Percentiles rank a stretch among this genome's conserved stretches.
Evolutionary conservation across 2,797 vertebrate species (phyloP).

Genomic region (Toxotes lorentzi): DNA sequence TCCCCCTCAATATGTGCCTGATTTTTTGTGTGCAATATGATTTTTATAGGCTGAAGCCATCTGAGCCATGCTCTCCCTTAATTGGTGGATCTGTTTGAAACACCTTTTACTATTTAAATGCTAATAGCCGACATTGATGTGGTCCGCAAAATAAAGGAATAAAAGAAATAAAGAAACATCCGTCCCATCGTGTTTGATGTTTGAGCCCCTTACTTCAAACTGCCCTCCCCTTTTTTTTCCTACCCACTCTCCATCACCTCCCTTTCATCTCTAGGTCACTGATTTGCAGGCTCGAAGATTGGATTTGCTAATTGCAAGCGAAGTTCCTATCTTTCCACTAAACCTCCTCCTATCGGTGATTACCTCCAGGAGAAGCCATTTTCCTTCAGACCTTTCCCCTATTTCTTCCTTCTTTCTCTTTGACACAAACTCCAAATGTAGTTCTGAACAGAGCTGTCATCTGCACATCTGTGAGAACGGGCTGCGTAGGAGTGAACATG

Average conservation of each 20-base stretch:
- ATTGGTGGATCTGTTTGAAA: constrained; percentile 45
- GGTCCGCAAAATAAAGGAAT: constrained; percentile 32
- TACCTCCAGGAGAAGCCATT: constrained; percentile 38
- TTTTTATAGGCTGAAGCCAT: constrained; percentile 37
- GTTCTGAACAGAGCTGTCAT: constrained; percentile 54
- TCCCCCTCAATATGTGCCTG: constrained; percentile 6
- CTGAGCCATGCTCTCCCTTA: constrained; percentile 17
- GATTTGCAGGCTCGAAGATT: constrained; percentile 49
- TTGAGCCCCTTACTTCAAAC: constrained; percentile 26
- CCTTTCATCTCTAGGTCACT: constrained; percentile 69
- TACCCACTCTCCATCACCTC: constrained; percentile 41
- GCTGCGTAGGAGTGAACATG: constrained; percentile 52
- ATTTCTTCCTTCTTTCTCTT: constrained; percentile 12
- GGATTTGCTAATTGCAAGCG: constrained; percentile 65
- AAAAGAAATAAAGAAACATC: constrained; percentile 37
- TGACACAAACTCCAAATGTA: constrained; percentile 32
- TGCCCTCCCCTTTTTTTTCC: constrained; percentile 14
- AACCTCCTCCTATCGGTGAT: constrained; percentile 26
- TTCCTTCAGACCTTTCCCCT: constrained; percentile 11
- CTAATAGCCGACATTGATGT: constrained; percentile 29
- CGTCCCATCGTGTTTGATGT: constrained; percentile 53
- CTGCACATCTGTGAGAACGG: constrained; percentile 45
- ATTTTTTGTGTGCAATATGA: constrained; percentile 18
- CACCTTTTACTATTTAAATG: constrained; percentile 47
- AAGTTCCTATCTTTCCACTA: constrained; percentile 33